These are phyloP conservation scores for Lonchura striata DNA, from an alignment of 2,113 vertebrate genomes.

Conservation along the genomic window DNA sequence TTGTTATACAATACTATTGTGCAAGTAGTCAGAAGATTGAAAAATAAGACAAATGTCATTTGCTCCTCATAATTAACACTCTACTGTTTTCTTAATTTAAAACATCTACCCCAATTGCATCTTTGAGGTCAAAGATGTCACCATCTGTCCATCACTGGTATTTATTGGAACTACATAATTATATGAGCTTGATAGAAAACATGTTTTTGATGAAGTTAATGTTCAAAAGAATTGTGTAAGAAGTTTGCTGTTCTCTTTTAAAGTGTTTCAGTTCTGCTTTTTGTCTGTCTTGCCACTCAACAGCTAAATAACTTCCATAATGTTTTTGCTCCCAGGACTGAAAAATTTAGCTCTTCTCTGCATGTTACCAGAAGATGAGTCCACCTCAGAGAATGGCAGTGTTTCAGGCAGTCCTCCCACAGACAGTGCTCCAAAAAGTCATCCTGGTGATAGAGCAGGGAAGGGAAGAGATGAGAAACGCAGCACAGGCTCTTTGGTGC, in stretches of 20 bases:
- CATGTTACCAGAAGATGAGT: slow-evolving; percentile 83
- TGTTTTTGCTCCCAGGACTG: slow-evolving; percentile 74
- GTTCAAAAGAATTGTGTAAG: background rate
- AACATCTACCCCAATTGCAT: background rate
- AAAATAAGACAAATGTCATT: background rate
- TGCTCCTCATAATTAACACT: background rate
- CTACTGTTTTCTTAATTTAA: background rate
- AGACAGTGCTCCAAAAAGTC: slow-evolving; percentile 1
- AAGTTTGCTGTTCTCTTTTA: background rate
- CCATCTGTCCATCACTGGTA: background rate
- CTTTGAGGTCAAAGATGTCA: background rate
- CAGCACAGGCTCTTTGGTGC: background rate
- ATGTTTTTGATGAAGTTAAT: background rate
- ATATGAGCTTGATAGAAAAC: background rate
- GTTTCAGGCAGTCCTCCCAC: slow-evolving; percentile 45
- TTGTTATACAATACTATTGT: background rate
- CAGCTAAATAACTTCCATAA: background rate
- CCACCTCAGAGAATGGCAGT: slow-evolving; percentile 69
- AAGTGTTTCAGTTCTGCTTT: background rate
- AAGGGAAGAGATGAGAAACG: background rate
- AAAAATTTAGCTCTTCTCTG: slow-evolving; percentile 86
- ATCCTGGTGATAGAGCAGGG: background rate
- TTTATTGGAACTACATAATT: background rate
- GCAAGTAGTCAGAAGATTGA: background rate
- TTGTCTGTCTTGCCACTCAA: background rate